These are phyloP conservation scores for Tenebrio molitor DNA, from an alignment of 1,140 invertebrate species.

Conservation along the genomic window DNA sequence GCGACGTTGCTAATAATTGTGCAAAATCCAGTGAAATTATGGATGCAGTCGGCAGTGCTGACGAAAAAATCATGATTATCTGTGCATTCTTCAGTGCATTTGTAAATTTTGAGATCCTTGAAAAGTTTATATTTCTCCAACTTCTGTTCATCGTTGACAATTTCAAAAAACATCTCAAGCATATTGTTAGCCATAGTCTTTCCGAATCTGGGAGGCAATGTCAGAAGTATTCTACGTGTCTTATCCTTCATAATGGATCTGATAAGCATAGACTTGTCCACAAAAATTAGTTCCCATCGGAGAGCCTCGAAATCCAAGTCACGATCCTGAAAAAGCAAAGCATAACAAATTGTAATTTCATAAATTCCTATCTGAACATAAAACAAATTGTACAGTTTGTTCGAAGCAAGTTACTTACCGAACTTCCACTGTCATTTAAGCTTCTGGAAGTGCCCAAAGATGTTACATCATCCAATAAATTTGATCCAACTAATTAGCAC, in stretches of 20 bases:
- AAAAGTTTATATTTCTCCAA: conserved; percentile 5
- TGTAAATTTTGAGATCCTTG: neutral
- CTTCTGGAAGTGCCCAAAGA: conserved; percentile 1
- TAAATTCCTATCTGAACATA: conserved; percentile 4
- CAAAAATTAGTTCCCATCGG: neutral
- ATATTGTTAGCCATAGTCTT: neutral
- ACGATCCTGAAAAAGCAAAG: conserved; percentile 3
- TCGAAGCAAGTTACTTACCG: conserved; percentile 10
- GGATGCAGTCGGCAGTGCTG: neutral
- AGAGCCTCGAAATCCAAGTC: conserved; percentile 1
- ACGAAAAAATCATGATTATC: conserved; percentile 4
- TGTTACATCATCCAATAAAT: conserved; percentile 27
- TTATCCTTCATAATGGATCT: neutral
- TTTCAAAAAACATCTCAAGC: conserved; percentile 3
- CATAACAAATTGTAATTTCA: conserved; percentile 17
- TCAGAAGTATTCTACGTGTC: conserved; percentile 1
- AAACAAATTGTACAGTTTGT: conserved; percentile 19
- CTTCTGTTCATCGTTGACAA: neutral
- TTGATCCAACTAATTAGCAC: conserved; percentile 25
- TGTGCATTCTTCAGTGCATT: neutral
- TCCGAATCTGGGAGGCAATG: neutral
- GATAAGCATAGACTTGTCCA: conserved; percentile 5
- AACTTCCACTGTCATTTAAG: conserved; percentile 14
- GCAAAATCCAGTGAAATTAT: conserved; percentile 2
- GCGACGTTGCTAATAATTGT: neutral